Percentiles rank a stretch among this genome's conserved stretches.
phyloP scores from a whole-genome alignment of 1,140 invertebrate species.

The Brachionus manjavacas region DNA sequence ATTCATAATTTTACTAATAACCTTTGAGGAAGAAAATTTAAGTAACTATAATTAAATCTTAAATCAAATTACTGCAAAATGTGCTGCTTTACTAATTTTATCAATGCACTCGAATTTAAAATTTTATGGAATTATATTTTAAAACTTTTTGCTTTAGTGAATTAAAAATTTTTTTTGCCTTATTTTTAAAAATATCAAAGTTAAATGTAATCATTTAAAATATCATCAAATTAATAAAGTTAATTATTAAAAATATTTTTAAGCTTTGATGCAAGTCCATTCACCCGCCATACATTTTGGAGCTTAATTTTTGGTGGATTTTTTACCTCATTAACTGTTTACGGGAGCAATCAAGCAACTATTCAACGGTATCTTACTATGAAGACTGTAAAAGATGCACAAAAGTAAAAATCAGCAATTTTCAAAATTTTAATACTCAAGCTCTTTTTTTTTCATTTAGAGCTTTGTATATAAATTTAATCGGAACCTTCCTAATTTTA shows the following conservation, averaged over 20 bases:
- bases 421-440: not conserved
- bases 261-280: conserved; percentile 65
- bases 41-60: no score
- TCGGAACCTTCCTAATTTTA: conserved; percentile 24
- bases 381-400: conserved; percentile 65
- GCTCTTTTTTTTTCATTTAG: not conserved
- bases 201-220: no score
- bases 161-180: no score
- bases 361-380: conserved; percentile 84
- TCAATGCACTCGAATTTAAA: no score
- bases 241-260: not conserved
- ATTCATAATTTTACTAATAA: no score
- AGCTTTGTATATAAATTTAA: conserved; percentile 40
- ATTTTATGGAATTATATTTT: no score
- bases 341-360: conserved; percentile 85
- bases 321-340: conserved; percentile 84
- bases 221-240: no score
- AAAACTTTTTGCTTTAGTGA: no score
- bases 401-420: conserved; percentile 28
- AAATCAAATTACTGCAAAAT: no score
- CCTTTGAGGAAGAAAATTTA: no score
- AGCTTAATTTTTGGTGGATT: conserved; percentile 80
- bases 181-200: no score
- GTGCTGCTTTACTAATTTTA: no score
- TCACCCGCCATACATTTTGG: conserved; percentile 80